phyloP scores from a whole-genome alignment of 2,113 vertebrate genomes.

The Neoarius graeffei region DNA sequence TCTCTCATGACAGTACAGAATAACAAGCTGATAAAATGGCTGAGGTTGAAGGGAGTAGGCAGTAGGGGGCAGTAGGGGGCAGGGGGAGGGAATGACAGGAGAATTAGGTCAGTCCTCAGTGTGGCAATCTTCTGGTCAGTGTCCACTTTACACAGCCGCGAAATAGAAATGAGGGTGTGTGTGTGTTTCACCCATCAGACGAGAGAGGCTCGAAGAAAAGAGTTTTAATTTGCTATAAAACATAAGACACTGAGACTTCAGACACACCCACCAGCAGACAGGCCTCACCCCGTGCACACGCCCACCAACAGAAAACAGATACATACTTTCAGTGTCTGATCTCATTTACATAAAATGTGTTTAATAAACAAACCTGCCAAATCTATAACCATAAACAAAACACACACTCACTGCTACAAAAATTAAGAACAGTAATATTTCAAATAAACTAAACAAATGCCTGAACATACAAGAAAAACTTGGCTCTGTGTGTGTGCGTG shows the following conservation, averaged over 20 bases:
- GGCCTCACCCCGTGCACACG: not conserved
- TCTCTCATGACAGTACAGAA: not conserved
- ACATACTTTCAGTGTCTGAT: not conserved
- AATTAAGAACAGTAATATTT: not conserved
- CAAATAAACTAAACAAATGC: slow-evolving; percentile 2
- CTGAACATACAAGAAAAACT: not conserved
- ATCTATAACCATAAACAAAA: not conserved
- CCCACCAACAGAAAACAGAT: not conserved
- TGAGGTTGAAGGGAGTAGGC: not conserved
- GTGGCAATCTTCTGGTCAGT: too few relatives aligned
- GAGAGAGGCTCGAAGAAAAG: not conserved
- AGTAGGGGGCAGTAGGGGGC: too few relatives aligned
- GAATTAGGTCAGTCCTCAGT: not conserved
- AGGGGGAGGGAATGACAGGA: not conserved
- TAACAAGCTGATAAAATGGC: not conserved
- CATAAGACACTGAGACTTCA: not conserved
- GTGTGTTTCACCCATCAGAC: not conserved
- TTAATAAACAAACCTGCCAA: not conserved
- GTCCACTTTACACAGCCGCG: not conserved
- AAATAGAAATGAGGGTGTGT: not conserved
- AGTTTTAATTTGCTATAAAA: not conserved
- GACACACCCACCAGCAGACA: not conserved
- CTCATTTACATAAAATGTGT: not conserved
- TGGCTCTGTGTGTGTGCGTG: not conserved
- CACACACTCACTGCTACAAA: not conserved